A percentile compares a stretch with the other conserved stretches of the same genome.
Evolutionary conservation across 2,888 invertebrate species (phyloP).

Genomic region (Synergus umbraculus): DNA sequence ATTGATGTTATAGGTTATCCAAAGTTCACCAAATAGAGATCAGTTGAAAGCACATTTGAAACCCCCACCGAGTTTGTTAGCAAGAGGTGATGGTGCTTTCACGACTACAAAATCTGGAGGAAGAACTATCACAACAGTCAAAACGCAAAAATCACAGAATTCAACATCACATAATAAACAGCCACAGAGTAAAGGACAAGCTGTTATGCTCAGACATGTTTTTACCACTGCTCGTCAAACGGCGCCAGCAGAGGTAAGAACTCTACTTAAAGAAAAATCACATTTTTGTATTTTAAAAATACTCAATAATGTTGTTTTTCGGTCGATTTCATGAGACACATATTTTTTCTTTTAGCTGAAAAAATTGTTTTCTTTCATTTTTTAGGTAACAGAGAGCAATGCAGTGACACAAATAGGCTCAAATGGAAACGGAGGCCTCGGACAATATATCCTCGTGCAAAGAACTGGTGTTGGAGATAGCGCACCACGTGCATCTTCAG

Average conservation of each 20-base stretch:
- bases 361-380: too few relatives aligned
- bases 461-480: slow-evolving; percentile 83
- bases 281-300: too few relatives aligned
- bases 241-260: slow-evolving; percentile 69
- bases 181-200: slow-evolving; percentile 70
- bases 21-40: slow-evolving; percentile 94
- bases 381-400: slow-evolving; percentile 69
- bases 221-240: slow-evolving; percentile 71
- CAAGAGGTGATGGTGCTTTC: slow-evolving; percentile 74
- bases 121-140: slow-evolving; percentile 71
- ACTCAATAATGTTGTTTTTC: too few relatives aligned
- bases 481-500: slow-evolving; percentile 90
- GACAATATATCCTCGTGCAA: slow-evolving; percentile 90
- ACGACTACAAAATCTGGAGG: slow-evolving; percentile 72
- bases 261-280: slow-evolving; percentile 19
- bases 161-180: slow-evolving; percentile 68
- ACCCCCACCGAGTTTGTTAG: slow-evolving; percentile 89
- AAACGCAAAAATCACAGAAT: slow-evolving; percentile 70
- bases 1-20: slow-evolving; percentile 82
- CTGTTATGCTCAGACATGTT: slow-evolving; percentile 73
- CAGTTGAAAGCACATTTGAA: slow-evolving; percentile 91
- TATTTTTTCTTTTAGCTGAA: too few relatives aligned
- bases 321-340: too few relatives aligned
- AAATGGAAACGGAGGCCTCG: slow-evolving; percentile 80
- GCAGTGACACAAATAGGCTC: slow-evolving; percentile 69